Percentiles rank a stretch among this genome's conserved stretches.
Conservation (phyloP, 2,113 vertebrate species). For the Illadopsis cleaveri region DNA sequence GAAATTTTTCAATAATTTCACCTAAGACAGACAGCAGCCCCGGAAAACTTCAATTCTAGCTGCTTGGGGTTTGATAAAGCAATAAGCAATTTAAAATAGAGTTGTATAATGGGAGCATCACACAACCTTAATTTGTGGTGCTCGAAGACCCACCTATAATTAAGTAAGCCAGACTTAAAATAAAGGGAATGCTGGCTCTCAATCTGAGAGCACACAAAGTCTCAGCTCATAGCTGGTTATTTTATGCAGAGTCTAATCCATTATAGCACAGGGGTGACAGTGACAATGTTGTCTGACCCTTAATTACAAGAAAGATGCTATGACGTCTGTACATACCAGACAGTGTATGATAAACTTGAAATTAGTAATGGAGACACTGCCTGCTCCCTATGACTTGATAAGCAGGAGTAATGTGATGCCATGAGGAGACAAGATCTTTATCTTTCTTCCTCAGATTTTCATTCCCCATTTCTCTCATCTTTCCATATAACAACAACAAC, state of each 20-base stretch:
- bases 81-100: neutral
- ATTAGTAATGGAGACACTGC: neutral
- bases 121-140: conserved; percentile 7
- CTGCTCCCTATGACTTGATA: neutral
- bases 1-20: neutral
- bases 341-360: conserved; percentile 1
- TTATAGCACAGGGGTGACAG: neutral
- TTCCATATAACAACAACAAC: neutral
- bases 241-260: conserved; percentile 24
- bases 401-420: neutral
- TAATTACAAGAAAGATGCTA: conserved; percentile 33
- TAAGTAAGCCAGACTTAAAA: conserved; percentile 22
- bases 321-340: neutral
- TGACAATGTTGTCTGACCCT: neutral
- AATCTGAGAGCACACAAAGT: neutral
- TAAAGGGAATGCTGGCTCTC: neutral
- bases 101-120: neutral
- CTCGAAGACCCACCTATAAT: neutral
- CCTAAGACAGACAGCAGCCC: neutral
- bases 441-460: neutral
- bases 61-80: neutral
- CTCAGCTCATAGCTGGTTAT: neutral
- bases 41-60: neutral
- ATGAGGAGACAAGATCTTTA: neutral
- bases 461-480: neutral